Evolutionary conservation across 2,113 vertebrate species (phyloP).

Genomic region (Piliocolobus tephrosceles): DNA sequence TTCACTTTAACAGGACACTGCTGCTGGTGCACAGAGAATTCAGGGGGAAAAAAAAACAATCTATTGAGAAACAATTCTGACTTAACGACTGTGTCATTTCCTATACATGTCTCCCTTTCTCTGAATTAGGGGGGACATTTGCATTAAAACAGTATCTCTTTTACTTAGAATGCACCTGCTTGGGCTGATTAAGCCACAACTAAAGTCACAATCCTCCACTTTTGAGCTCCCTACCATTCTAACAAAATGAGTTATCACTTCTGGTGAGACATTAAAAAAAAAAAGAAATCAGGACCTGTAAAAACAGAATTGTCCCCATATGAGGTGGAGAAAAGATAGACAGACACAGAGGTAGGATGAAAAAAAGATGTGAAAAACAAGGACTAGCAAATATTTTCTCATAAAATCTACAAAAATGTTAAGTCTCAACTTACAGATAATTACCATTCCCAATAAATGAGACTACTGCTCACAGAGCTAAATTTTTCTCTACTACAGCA

Average conservation of each 20-base stretch:
- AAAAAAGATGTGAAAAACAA: neutral
- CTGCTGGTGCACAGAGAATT: conserved; percentile 45
- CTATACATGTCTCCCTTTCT: conserved; percentile 61
- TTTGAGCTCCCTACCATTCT: conserved; percentile 45
- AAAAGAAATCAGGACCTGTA: neutral
- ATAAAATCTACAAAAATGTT: neutral
- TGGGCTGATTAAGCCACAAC: conserved; percentile 63
- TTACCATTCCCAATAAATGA: conserved; percentile 9
- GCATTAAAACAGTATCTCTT: conserved; percentile 74
- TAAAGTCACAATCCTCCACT: conserved; percentile 68
- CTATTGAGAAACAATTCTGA: conserved; percentile 74
- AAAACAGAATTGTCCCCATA: neutral
- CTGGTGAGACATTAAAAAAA: neutral
- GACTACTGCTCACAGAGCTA: neutral
- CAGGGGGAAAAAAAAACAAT: conserved; percentile 13
- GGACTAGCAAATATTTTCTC: neutral
- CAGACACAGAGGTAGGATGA: neutral
- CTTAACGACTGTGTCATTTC: conserved; percentile 69
- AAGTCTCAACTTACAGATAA: conserved; percentile 17
- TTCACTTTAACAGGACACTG: conserved; percentile 47
- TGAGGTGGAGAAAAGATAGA: neutral
- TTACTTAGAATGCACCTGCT: conserved; percentile 77
- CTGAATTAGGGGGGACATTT: conserved; percentile 70
- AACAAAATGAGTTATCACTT: conserved; percentile 66
- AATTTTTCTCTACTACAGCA: neutral